Evolutionary conservation across 2,888 invertebrate species (phyloP), one percentile per base, ranked within the genome.

Genomic region (Drosophila nigricruria): DNA sequence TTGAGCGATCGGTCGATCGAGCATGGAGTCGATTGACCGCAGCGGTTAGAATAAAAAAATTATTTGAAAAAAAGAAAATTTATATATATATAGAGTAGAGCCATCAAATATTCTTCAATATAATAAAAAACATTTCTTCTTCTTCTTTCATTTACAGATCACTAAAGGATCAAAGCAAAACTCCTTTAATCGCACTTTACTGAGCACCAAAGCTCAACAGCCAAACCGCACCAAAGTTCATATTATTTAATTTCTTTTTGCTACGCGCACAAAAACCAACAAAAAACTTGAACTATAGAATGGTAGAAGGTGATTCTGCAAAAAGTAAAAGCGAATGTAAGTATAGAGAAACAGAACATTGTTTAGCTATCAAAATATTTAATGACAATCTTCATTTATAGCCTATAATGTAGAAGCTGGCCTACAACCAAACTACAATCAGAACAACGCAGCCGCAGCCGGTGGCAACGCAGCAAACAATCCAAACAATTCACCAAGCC

Each of bases 371-470:
- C 1, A 1, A 30, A 30, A 18, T 49, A 5, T 14, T 10, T 49
- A 49, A 14, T 2, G n/a, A 30, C n/a, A 3, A 32, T 30, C 1
- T 12, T 16, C n/a, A 12, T 32, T 5, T 94, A 16, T 93, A 96
- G 96, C 96, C 95, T 96, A 96, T 96, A 96, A 97, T 96, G 96
- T 96, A 96, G 97, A 96, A 94, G 95, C 95, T 94, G 96, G 96
- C 94, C 95, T 95, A 94, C 95, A 95, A 94, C 93, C 94, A 92
- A 97, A 96, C 95, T 96, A 96, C 95, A 96, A 96, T 82, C 88
- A 86, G 70, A 82, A 73, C 93, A 89, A 94, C 94, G 93, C 85
- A 82, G 86, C 79, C 45, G 68, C 75, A 61, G 71, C 64, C 62
- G 66, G 73, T 40, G 81, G 81, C 62, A 45, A 62, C 94, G 93